A percentile compares a stretch with the other conserved stretches of the same genome.
These are phyloP conservation scores for Callimorpha dominula DNA, from an alignment of 2,888 invertebrate genomes.

Conservation along the genomic window DNA sequence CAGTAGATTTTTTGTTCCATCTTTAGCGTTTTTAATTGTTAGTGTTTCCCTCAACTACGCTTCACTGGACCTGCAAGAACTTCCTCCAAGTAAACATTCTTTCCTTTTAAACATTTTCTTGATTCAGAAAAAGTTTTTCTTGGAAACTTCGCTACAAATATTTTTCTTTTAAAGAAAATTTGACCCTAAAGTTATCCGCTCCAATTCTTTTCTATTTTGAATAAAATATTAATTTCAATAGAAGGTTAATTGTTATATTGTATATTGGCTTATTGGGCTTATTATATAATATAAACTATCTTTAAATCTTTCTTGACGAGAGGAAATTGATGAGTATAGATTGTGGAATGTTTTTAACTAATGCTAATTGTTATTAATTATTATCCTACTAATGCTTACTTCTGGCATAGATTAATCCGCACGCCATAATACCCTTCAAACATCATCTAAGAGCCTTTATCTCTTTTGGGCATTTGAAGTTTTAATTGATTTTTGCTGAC, in stretches of 20 bases:
- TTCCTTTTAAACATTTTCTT: slow-evolving; percentile 13
- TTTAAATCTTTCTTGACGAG: not conserved
- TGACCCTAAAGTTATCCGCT: slow-evolving; percentile 11
- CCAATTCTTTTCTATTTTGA: not conserved
- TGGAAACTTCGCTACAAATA: slow-evolving; percentile 11
- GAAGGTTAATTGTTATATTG: not conserved
- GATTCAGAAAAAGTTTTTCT: slow-evolving; percentile 1
- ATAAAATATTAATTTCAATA: not conserved
- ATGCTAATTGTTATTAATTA: not conserved
- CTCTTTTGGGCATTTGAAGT: not conserved
- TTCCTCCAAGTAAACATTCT: slow-evolving; percentile 7
- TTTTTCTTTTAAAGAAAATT: slow-evolving; percentile 12
- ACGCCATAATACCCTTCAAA: not conserved
- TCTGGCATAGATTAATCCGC: not conserved
- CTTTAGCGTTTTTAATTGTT: slow-evolving; percentile 16
- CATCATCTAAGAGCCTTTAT: slow-evolving; percentile 1
- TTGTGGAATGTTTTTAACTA: not conserved
- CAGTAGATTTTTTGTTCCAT: not conserved
- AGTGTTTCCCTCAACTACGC: slow-evolving; percentile 6
- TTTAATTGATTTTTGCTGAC: slow-evolving; percentile 13
- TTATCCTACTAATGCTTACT: not conserved
- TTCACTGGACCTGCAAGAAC: not conserved
- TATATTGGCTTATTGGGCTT: too few relatives aligned
- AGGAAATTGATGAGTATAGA: not conserved
- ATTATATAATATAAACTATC: not conserved